These are phyloP conservation scores for Melanogrammus aeglefinus DNA, from an alignment of 2,797 vertebrate genomes.

Conservation along the genomic window DNA sequence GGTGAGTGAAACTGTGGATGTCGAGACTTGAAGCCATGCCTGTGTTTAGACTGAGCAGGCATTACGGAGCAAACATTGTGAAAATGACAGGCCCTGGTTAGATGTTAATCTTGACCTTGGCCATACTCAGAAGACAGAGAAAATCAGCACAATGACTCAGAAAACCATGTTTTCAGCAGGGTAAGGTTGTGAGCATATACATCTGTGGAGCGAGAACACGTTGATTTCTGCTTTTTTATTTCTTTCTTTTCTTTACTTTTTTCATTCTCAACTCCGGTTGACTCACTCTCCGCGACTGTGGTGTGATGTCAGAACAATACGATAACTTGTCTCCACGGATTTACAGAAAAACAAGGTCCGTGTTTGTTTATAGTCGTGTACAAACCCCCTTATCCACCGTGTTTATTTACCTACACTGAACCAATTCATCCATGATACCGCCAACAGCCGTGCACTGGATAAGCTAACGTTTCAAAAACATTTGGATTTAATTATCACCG, in stretches of 20 bases:
- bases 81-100: background rate
- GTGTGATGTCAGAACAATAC: conserved; percentile 58
- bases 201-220: conserved; percentile 17
- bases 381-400: conserved; percentile 60
- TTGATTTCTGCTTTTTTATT: conserved; percentile 23
- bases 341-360: conserved; percentile 59
- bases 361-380: conserved; percentile 53
- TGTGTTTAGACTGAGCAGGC: conserved; percentile 18
- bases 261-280: conserved; percentile 18
- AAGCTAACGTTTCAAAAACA: conserved; percentile 73
- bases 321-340: conserved; percentile 56
- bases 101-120: conserved; percentile 8
- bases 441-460: conserved; percentile 68
- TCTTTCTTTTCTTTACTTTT: background rate
- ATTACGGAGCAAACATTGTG: background rate
- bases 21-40: conserved; percentile 31
- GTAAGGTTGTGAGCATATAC: conserved; percentile 1
- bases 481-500: conserved; percentile 75
- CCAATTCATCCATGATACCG: conserved; percentile 66
- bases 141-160: conserved; percentile 10
- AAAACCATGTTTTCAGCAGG: conserved; percentile 14
- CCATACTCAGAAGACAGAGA: conserved; percentile 12
- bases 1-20: conserved; percentile 46
- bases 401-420: conserved; percentile 72
- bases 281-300: conserved; percentile 35